Conservation (phyloP, 1,140 invertebrate species). For the Cheumatopsyche charites region DNA sequence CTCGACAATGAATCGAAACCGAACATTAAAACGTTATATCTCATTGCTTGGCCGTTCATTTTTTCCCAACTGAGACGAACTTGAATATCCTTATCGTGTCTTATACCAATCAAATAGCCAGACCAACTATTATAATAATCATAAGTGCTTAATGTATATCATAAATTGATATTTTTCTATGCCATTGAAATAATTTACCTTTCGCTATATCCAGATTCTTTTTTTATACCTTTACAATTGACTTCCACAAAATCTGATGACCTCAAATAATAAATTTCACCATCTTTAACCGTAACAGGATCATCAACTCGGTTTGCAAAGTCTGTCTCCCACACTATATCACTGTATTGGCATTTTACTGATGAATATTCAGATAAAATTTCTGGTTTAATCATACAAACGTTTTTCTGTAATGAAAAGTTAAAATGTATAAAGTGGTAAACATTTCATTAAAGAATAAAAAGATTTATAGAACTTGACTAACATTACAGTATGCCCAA, state of each 20-base stretch:
- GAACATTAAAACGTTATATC: slow-evolving; percentile 81
- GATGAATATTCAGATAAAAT: slow-evolving; percentile 13
- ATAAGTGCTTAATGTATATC: no score
- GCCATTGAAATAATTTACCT: slow-evolving; percentile 17
- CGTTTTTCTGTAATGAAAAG: slow-evolving; percentile 26
- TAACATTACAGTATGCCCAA: slow-evolving; percentile 43
- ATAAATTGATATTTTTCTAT: background rate
- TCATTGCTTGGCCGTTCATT: slow-evolving; percentile 42
- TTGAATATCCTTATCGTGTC: slow-evolving; percentile 30
- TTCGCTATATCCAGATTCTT: slow-evolving; percentile 6
- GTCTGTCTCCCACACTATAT: slow-evolving; percentile 42
- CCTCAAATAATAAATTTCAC: slow-evolving; percentile 27
- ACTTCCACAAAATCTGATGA: slow-evolving; percentile 44
- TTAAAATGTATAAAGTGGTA: no score
- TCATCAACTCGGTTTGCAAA: slow-evolving; percentile 13
- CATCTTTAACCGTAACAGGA: slow-evolving; percentile 11
- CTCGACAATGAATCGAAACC: slow-evolving; percentile 91
- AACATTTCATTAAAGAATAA: background rate
- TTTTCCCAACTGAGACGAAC: slow-evolving; percentile 44
- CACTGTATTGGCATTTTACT: slow-evolving; percentile 38
- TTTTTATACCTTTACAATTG: slow-evolving; percentile 33
- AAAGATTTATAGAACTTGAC: background rate
- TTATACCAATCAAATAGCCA: slow-evolving; percentile 38
- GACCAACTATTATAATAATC: slow-evolving; percentile 41
- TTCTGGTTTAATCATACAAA: slow-evolving; percentile 37